Percentiles rank a stretch among this genome's conserved stretches.
Conservation (phyloP, 2,113 vertebrate species). For the Cardinalis cardinalis region DNA sequence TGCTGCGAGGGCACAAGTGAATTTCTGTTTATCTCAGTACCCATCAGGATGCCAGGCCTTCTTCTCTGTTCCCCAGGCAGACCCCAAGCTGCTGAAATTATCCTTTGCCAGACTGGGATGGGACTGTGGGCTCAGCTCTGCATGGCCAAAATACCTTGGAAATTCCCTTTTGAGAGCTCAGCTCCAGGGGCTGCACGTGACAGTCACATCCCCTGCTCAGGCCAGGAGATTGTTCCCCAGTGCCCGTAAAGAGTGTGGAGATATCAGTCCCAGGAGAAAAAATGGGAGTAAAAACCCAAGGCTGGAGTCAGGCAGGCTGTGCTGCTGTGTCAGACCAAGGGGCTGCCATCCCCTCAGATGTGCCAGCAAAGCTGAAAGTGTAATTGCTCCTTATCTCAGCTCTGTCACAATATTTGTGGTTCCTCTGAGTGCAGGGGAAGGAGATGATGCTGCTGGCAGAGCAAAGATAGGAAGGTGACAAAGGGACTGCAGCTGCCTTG, state of each 20-base stretch:
- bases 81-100: background rate
- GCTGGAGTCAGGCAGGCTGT: background rate
- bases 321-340: background rate
- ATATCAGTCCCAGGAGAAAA: background rate
- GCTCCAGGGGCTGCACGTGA: background rate
- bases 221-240: background rate
- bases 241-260: background rate
- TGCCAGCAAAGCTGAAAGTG: background rate
- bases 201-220: background rate
- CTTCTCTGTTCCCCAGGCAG: background rate
- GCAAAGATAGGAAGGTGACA: background rate
- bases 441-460: background rate
- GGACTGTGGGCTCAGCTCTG: background rate
- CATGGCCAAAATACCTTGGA: rapidly evolving
- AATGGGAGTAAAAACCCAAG: background rate
- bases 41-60: background rate
- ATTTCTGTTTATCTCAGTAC: background rate
- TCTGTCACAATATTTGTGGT: constrained; percentile 26
- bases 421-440: background rate
- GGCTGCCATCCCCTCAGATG: background rate
- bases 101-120: background rate
- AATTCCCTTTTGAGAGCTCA: background rate
- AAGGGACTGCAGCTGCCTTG: background rate
- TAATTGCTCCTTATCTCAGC: background rate
- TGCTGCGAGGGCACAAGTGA: background rate